Evolutionary conservation across 2,113 vertebrate species (phyloP).

Genomic region (Plecturocebus donacophilus): DNA sequence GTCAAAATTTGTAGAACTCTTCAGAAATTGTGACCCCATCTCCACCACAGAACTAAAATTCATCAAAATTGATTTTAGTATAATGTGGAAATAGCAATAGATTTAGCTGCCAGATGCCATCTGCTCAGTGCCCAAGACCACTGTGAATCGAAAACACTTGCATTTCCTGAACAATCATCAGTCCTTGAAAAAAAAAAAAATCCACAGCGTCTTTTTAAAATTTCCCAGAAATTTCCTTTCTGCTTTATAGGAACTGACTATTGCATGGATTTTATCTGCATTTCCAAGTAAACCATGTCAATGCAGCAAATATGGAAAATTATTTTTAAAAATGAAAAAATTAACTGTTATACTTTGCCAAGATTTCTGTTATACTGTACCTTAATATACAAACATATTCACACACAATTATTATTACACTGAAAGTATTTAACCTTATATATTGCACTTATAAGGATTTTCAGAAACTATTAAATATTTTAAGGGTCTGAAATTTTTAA

Average conservation of each 20-base stretch:
- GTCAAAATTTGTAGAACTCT: not conserved
- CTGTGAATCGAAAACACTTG: not conserved
- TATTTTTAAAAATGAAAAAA: not conserved
- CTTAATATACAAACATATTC: not conserved
- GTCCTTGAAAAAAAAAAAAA: not conserved
- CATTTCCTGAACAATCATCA: not conserved
- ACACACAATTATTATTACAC: not conserved
- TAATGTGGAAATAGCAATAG: not conserved
- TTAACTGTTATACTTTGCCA: not conserved
- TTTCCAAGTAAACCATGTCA: not conserved
- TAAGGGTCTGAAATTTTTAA: not conserved
- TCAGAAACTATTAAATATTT: conserved; percentile 15
- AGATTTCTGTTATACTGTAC: not conserved
- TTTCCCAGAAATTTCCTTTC: not conserved
- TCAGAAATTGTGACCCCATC: conserved; percentile 21
- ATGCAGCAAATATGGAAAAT: not conserved
- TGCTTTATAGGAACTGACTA: not conserved
- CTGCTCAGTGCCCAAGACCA: not conserved
- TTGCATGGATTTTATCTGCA: not conserved
- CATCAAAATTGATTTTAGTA: conserved; percentile 3
- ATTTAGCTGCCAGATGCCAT: not conserved
- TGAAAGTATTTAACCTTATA: not conserved
- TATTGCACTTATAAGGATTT: not conserved
- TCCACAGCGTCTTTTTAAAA: not conserved
- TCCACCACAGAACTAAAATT: not conserved